Conservation (phyloP, 2,797 vertebrate genomes). For the Odontamblyopus rebecca region DNA sequence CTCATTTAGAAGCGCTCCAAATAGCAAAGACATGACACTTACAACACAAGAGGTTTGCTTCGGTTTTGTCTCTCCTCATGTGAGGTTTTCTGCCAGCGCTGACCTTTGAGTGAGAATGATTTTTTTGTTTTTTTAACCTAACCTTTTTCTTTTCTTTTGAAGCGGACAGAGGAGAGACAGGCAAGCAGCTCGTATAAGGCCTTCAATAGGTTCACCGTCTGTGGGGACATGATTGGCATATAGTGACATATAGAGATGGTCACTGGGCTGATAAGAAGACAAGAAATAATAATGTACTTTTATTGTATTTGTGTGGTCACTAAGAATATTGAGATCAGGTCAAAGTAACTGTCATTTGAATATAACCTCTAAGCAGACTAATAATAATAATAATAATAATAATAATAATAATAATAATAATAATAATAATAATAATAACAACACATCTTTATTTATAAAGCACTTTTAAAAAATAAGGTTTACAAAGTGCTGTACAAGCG, state of each 20-base stretch:
- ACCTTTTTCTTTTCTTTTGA: constrained; percentile 48
- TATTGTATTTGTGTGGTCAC: too few species aligned
- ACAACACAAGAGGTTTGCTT: constrained; percentile 16
- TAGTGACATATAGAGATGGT: constrained; percentile 30
- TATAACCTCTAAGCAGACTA: too few species aligned
- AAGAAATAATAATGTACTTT: too few species aligned
- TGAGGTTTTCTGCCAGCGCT: constrained; percentile 41
- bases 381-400: too few species aligned
- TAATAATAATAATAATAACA: too few species aligned
- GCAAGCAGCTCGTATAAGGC: constrained; percentile 48
- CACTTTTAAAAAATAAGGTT: too few species aligned
- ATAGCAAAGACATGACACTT: constrained; percentile 16
- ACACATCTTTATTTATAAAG: too few species aligned
- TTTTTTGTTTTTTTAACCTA: constrained; percentile 12
- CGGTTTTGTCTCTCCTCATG: constrained; percentile 31
- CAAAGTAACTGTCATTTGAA: too few species aligned
- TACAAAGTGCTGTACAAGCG: too few species aligned
- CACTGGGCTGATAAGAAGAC: constrained; percentile 28
- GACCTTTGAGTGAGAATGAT: constrained; percentile 53
- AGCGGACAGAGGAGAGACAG: constrained; percentile 25
- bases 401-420: too few species aligned
- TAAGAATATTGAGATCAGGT: too few species aligned
- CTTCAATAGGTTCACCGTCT: constrained; percentile 50
- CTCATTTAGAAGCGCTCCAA: constrained; percentile 49
- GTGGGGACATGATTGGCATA: constrained; percentile 65